Evolutionary conservation across 2,888 invertebrate genomes (phyloP), one percentile per base, ranked within the genome.

Genomic region (Epinotia bilunana): DNA sequence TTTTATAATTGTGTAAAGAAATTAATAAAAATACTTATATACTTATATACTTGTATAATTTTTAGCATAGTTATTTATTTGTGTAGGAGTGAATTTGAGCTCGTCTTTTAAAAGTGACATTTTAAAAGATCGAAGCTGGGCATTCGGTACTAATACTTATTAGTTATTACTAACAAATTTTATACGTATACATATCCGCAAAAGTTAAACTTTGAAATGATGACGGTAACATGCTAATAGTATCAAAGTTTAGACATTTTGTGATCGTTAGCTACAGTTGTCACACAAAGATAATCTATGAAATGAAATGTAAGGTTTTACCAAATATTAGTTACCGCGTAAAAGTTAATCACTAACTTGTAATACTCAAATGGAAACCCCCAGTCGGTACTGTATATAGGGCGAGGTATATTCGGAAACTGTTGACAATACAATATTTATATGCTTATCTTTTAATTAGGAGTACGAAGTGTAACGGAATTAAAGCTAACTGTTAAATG

Each of bases 1-100:
- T 91, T 93, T 93, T 94, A 93, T 91, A 92, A 92, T 92, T 93
- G 91, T 94, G 91, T 89, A 93, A 91, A 91, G 75, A 86, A 90
- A 86, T 87, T 87, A 88, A 90, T 90, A 90, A 90, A 91, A 90
- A 91, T 89, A 91, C 89, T 88, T 91, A 91, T 91, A 91, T 89
- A 91, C 89, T 88, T 91, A 91, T 91, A 89, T 91, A 92, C 88
- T 82, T 93, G 91, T 93, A 92, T 90, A 92, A 90, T 91, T 89
- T 90, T 91, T 91, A 92, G 90, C 79, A 87, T 93, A 93, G 90
- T 90, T 87, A 93, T 93, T 94, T 94, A 93, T 93, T 93, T 84
- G 87, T 82, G 81, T 87, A 86, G 86, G 83, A 82, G 82, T 83
- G 85, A 83, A 82, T 83, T 28, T 81, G 83, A 82, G 92, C 93